Evolutionary conservation across 1,140 invertebrate genomes (phyloP).

Genomic region (Dermatophagoides farinae): DNA sequence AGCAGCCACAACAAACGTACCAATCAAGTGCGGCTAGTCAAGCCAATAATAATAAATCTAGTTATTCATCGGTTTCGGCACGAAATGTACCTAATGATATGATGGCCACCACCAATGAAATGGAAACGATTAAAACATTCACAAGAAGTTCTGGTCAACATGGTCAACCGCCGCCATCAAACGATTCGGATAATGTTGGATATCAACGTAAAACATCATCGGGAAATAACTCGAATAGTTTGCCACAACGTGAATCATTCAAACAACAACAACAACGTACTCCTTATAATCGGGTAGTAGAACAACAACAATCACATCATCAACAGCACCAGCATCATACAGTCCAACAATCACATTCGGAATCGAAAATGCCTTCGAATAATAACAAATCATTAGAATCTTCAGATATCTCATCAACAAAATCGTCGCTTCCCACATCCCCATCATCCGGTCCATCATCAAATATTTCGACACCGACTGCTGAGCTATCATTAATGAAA

Average conservation of each 20-base stretch:
- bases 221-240: no score
- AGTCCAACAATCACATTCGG: neutral
- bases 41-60: neutral
- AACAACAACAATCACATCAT: neutral
- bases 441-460: neutral
- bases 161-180: no score
- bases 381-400: neutral
- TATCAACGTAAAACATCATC: no score
- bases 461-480: neutral
- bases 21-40: neutral
- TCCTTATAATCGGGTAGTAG: no score
- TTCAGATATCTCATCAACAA: neutral
- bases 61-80: neutral
- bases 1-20: neutral
- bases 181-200: no score
- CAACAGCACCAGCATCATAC: neutral
- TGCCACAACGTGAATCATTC: no score
- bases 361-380: neutral
- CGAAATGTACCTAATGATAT: neutral
- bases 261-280: no score
- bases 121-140: no score
- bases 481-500: neutral
- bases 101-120: neutral
- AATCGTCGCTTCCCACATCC: neutral
- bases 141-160: no score